Base-by-base conservation (phyloP, 1,140 invertebrate species). In the Drosophila micromelanica region DNA sequence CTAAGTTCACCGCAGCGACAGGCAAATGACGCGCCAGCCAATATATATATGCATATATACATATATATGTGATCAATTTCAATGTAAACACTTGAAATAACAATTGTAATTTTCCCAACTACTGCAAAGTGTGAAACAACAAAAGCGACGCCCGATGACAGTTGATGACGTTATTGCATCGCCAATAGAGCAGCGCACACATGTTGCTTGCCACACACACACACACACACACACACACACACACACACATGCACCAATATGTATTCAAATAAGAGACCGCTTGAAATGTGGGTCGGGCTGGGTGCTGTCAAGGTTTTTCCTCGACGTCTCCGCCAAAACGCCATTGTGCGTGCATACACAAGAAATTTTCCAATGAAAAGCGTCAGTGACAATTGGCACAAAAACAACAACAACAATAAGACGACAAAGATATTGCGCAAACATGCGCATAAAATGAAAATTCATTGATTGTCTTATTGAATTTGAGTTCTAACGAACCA, bases 401-500 rank as follows among this genome's bases (percentile, higher is more conserved):
- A 17, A 1, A 17, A 13, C 45, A 45, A 68, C 3, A 15, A 17
- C 17, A 65, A 69, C 52, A 85, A 76, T 56, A 77, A 55, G 60
- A 48, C 49, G 32, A 49, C 52, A 52, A 61, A 64, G 67, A 85
- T 70, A 78, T 70, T 81, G 82, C 64, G 72, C 62, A 79, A 86
- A 76, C 62, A 75, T 78, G 77, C 77, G 75, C 82, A 78, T 78
- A 60, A 82, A 79, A 89, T 82, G 57, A 82, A 87, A 87, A 87
- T 68, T 71, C 82, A 89, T 89, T 89, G 78, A 87, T 89, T 87
- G 79, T 79, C 78, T 79, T 71, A 82, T 87, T 81, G 71, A 82
- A 73, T 82, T 78, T 80, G 64, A 57, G 42, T 57, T 67, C 27
- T 7, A 65, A 45, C 52, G 37, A 74, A 78, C 49, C 43, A 37